A percentile compares a stretch with the other conserved stretches of the same genome.
These are phyloP conservation scores for Tigriopus californicus DNA, from an alignment of 2,888 invertebrate species.

Conservation along the genomic window DNA sequence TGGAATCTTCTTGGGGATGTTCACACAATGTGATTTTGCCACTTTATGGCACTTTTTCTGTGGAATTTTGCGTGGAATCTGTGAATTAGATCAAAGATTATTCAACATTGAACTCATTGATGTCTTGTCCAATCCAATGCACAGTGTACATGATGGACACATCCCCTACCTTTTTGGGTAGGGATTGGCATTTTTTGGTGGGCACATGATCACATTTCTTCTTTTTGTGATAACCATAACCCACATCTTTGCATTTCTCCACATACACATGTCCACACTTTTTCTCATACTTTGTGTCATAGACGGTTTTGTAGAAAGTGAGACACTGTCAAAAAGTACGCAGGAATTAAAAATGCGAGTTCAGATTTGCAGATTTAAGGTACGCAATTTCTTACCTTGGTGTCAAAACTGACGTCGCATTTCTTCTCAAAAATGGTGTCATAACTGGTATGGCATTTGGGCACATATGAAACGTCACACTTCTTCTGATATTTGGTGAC, in stretches of 20 bases:
- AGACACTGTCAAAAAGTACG: background rate
- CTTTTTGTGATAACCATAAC: conserved; percentile 2
- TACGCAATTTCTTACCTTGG: background rate
- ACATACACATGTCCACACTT: background rate
- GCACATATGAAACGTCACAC: no score
- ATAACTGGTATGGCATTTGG: background rate
- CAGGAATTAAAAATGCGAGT: background rate
- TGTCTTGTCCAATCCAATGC: no score
- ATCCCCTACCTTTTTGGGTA: no score
- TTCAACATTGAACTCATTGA: no score
- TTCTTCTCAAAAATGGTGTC: conserved; percentile 7
- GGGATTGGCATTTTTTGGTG: background rate
- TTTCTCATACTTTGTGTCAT: background rate
- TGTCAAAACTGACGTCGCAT: background rate
- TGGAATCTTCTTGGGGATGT: background rate
- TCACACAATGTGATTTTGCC: background rate
- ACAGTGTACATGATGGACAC: no score
- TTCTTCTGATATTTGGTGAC: no score
- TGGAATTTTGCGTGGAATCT: no score
- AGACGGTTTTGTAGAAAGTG: background rate
- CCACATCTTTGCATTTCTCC: background rate
- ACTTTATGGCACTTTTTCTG: background rate
- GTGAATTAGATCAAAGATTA: no score
- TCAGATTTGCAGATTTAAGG: background rate
- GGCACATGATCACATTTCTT: background rate